Evolutionary conservation across 1,140 invertebrate genomes (phyloP), one percentile per base, ranked within the genome.

Genomic region (Caenorhabditis brenneri): DNA sequence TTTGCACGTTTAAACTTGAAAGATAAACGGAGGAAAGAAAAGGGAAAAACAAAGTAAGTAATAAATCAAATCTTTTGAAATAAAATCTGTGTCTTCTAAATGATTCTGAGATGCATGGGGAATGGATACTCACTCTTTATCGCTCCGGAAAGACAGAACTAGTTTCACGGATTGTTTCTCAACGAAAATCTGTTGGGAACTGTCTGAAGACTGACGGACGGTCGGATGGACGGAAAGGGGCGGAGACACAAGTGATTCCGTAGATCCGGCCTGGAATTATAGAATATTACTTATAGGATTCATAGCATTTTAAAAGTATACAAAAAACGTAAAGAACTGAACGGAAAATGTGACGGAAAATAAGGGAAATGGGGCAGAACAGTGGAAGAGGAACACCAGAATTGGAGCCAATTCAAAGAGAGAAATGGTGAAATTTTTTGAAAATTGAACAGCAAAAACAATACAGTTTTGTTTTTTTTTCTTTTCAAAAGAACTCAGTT

Each of bases 371-470:
- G n/a, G n/a, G 12, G n/a, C n/a, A n/a, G n/a, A n/a, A n/a, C n/a
- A n/a, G n/a, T n/a, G n/a, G n/a, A n/a, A n/a, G n/a, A n/a, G n/a
- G 65, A 39, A 74, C 33, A 74, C 36, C 36, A 19, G 65, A 74
- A 74, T 74, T 74, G 65, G 36, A 74, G 65, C 65, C 65, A 74
- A 74, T 74, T 65, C 24, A 24, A 58, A n/a, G n/a, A n/a, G n/a
- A n/a, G n/a, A n/a, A n/a, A n/a, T n/a, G n/a, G n/a, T n/a, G n/a
- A n/a, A n/a, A n/a, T n/a, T n/a, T n/a, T n/a, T n/a, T n/a, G n/a
- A n/a, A n/a, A n/a, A n/a, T n/a, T n/a, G n/a, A n/a, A n/a, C n/a
- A n/a, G n/a, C n/a, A n/a, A n/a, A n/a, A n/a, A n/a, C n/a, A n/a
- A n/a, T n/a, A n/a, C n/a, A n/a, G n/a, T n/a, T n/a, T n/a, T n/a